Conservation (phyloP, 1,140 invertebrate genomes). For the Panulirus ornatus region DNA sequence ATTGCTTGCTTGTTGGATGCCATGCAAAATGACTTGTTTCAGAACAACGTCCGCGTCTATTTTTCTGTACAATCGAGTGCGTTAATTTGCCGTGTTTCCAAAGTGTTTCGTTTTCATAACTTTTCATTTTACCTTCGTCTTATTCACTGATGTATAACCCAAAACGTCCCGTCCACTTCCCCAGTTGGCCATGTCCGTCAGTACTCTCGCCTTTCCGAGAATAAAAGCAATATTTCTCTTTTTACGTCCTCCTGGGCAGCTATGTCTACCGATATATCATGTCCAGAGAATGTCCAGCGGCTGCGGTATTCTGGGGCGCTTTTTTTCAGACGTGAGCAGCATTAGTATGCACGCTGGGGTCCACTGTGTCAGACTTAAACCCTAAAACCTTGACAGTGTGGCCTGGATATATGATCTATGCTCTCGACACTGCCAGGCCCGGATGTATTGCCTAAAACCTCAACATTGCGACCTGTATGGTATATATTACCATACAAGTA, state of each 20-base stretch:
- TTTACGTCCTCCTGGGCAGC: not conserved
- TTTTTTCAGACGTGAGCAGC: not conserved
- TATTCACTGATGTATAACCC: too few species aligned
- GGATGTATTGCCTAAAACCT: too few species aligned
- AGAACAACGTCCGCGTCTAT: too few species aligned
- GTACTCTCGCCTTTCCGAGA: not conserved
- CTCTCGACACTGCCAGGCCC: too few species aligned
- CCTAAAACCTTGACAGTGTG: not conserved
- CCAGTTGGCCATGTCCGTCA: not conserved
- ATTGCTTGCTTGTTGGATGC: too few species aligned
- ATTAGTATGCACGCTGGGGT: not conserved
- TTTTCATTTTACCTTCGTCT: too few species aligned
- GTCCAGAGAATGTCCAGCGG: not conserved
- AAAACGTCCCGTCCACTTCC: too few species aligned
- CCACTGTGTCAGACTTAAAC: not conserved
- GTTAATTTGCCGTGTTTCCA: not conserved
- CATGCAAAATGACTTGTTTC: too few species aligned
- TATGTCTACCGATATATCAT: not conserved
- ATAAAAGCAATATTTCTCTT: not conserved
- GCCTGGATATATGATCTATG: not conserved
- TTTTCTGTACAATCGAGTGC: not conserved
- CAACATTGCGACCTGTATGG: too few species aligned
- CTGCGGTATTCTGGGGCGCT: not conserved
- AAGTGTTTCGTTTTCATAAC: not conserved
- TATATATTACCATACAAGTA: too few species aligned